Conservation (phyloP, 2,113 vertebrate species). For the Catharus bicknelli region DNA sequence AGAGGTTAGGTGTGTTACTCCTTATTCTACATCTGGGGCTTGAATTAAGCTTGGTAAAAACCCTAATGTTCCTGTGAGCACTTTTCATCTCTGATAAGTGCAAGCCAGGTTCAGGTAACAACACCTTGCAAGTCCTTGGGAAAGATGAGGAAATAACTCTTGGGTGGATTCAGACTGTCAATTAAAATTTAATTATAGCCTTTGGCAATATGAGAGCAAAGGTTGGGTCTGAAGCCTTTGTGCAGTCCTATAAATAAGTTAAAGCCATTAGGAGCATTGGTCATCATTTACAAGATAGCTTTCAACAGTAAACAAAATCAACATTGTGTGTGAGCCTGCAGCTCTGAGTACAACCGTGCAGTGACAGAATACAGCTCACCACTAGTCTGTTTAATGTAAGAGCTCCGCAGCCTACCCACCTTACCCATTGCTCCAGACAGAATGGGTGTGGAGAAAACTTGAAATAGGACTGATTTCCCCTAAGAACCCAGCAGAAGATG, state of each 20-base stretch:
- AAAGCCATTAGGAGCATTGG: not conserved
- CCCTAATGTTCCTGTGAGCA: not conserved
- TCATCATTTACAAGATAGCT: not conserved
- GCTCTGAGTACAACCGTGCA: not conserved
- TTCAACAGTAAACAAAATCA: not conserved
- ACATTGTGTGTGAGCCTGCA: not conserved
- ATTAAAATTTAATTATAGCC: slow-evolving; percentile 27
- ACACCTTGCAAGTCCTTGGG: not conserved
- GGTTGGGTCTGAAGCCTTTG: not conserved
- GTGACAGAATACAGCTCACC: not conserved
- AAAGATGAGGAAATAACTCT: not conserved
- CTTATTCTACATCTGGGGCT: not conserved
- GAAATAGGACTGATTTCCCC: not conserved
- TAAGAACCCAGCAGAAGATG: not conserved
- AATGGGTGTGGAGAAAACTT: not conserved
- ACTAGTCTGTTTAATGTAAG: too few species aligned
- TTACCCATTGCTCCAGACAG: not conserved
- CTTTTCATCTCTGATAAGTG: not conserved
- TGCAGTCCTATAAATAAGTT: slow-evolving; percentile 32
- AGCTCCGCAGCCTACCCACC: not conserved
- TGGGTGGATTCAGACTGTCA: not conserved
- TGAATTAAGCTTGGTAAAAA: not conserved
- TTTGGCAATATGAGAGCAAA: slow-evolving; percentile 12
- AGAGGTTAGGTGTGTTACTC: not conserved
- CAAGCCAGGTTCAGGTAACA: not conserved